Conservation (phyloP, 1,140 invertebrate genomes). For the Polyergus mexicanus region DNA sequence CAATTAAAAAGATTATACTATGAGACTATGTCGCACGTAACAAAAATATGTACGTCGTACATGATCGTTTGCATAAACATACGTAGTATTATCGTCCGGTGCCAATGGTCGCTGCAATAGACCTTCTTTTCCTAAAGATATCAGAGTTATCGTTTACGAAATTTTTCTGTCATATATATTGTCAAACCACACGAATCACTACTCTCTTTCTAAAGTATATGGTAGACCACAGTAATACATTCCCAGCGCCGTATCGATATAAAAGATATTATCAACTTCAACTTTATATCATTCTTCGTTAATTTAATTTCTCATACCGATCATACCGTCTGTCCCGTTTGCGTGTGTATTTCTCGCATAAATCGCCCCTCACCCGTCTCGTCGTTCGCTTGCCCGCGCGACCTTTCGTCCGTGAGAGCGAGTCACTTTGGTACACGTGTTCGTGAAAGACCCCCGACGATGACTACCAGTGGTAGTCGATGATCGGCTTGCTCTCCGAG, state of each 20-base stretch:
- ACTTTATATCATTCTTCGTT: constrained; percentile 9
- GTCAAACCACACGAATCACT: constrained; percentile 34
- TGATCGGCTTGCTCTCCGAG: constrained; percentile 76
- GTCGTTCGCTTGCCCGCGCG: background rate
- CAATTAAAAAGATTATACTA: constrained; percentile 20
- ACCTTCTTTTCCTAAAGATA: constrained; percentile 25
- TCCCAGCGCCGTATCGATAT: constrained; percentile 20
- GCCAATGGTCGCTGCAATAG: constrained; percentile 19
- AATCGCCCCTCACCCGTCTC: constrained; percentile 34
- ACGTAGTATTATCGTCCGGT: background rate
- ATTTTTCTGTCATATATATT: constrained; percentile 44
- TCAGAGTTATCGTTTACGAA: constrained; percentile 18
- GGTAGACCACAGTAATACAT: background rate
- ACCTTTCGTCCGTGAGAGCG: constrained; percentile 41
- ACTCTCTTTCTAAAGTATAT: background rate
- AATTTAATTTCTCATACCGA: background rate
- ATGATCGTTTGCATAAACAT: constrained; percentile 17
- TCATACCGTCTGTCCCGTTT: constrained; percentile 19
- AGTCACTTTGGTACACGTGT: constrained; percentile 61
- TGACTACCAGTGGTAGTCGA: constrained; percentile 81
- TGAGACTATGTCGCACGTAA: background rate
- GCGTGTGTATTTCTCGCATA: constrained; percentile 7
- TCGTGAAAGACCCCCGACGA: constrained; percentile 26
- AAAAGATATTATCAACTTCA: constrained; percentile 39
- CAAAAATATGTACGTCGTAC: background rate